Evolutionary conservation across 2,888 invertebrate species (phyloP), one percentile per base, ranked within the genome.

Genomic region (Aphelenchoides bicaudatus): DNA sequence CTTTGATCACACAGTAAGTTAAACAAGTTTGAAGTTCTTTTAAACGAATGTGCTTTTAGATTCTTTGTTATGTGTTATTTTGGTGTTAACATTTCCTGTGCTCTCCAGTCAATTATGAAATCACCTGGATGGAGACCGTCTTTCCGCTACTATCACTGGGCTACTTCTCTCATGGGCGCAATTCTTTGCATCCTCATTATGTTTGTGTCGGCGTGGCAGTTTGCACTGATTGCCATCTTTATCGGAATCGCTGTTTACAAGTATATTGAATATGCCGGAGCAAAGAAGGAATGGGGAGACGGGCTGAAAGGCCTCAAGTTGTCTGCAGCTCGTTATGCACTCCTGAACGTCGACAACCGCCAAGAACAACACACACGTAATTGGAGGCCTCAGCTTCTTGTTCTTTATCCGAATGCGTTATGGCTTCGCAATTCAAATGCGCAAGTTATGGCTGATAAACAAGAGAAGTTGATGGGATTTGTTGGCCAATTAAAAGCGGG

Each of bases 51-150:
- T 23, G 23, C 23, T 59, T 70, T 21, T 65, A 83, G 82, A 80
- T 98, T 99, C 85, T 98, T 99, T 86, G 86, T 99, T 68, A 98
- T 99, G 96, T 99, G 98, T 82, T 99, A 99, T 81, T 92, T 96
- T 49, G 98, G 98, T 82, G 96, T 99, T 13, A 99, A 99, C 82
- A 85, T 98, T 63, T 96, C 98, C 28, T 99, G 98, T 82, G 94
- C 93, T 55, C 86, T 99, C 49, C 98, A 99, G 83, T 94, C 96
- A 0, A 83, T 99, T 10, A 84, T 99, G 29, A 80, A 80, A 43
- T 91, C 96, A 16, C 98, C 98, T 10, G 96, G 93, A 82, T 98
- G 98, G 98, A 85, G 98, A 67, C 98, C 98, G 1, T 86, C 96
- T 62, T 98, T 99, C 83, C 89, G 88, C 81, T 96, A 90, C 80